Percentiles rank a stretch among this genome's conserved stretches.
These are phyloP conservation scores for Pampusana beccarii DNA, from an alignment of 2,113 vertebrate genomes.

Conservation along the genomic window DNA sequence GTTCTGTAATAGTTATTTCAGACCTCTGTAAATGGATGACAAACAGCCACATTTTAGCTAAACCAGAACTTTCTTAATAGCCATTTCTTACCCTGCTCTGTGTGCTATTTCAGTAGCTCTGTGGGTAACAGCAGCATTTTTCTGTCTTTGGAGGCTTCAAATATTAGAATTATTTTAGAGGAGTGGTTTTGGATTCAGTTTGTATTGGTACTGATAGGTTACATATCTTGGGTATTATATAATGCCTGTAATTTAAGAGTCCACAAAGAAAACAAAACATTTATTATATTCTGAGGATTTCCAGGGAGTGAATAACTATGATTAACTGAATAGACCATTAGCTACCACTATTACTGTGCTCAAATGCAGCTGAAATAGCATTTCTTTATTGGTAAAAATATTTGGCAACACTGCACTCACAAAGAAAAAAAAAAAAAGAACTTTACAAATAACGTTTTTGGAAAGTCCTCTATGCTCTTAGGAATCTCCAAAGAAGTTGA, in stretches of 20 bases:
- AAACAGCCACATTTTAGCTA: slow-evolving; percentile 19
- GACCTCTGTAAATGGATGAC: slow-evolving; percentile 1
- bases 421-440: not conserved
- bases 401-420: not conserved
- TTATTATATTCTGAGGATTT: slow-evolving; percentile 32
- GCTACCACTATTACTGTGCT: not conserved
- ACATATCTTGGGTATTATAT: slow-evolving; percentile 16
- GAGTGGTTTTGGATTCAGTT: not conserved
- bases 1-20: not conserved
- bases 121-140: not conserved
- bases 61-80: not conserved
- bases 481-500: not conserved
- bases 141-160: not conserved
- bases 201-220: not conserved
- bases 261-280: slow-evolving; percentile 18
- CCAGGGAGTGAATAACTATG: not conserved
- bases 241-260: slow-evolving; percentile 20
- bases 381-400: not conserved
- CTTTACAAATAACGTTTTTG: slow-evolving; percentile 1
- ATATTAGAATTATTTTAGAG: not conserved
- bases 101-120: not conserved
- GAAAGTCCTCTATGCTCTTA: slow-evolving; percentile 20
- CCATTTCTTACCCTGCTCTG: slow-evolving; percentile 8
- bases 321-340: not conserved
- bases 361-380: slow-evolving; percentile 5